A percentile compares a stretch with the other conserved stretches of the same genome.
phyloP scores from a whole-genome alignment of 2,888 invertebrate species.

The Eledone cirrhosa region DNA sequence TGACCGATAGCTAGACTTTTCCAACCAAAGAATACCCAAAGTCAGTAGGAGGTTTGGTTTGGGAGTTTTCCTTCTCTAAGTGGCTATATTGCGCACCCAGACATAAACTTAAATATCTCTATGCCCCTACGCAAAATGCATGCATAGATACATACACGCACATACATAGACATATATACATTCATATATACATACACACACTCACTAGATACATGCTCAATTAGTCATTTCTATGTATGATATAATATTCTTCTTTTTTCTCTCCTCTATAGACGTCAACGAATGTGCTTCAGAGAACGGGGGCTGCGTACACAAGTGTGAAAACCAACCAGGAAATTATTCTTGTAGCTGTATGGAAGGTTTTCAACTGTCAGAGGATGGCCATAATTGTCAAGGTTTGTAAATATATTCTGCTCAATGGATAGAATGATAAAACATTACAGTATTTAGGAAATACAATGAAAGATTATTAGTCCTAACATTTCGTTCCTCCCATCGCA shows the following conservation, averaged over 20 bases:
- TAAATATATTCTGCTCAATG: too few species aligned
- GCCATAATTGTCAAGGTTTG: slow-evolving; percentile 64
- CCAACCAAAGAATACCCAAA: too few species aligned
- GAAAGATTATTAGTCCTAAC: background rate
- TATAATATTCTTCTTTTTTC: background rate
- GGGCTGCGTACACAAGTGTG: slow-evolving; percentile 63
- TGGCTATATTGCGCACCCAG: background rate
- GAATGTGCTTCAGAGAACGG: slow-evolving; percentile 64
- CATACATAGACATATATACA: too few species aligned
- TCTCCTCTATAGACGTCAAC: slow-evolving; percentile 53
- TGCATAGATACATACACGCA: too few species aligned
- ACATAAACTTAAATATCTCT: background rate
- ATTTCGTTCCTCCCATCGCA: background rate
- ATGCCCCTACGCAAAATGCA: background rate
- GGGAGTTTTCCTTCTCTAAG: background rate
- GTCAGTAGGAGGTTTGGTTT: too few species aligned
- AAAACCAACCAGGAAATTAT: slow-evolving; percentile 64
- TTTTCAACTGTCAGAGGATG: slow-evolving; percentile 59
- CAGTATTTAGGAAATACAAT: background rate
- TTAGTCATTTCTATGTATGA: background rate
- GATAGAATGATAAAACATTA: background rate
- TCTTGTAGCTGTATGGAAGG: slow-evolving; percentile 62
- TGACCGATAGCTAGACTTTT: too few species aligned
- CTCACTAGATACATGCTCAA: background rate
- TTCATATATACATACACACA: too few species aligned